These are phyloP conservation scores for Ostrea denselamellosa DNA, from an alignment of 1,140 invertebrate species.

Conservation along the genomic window DNA sequence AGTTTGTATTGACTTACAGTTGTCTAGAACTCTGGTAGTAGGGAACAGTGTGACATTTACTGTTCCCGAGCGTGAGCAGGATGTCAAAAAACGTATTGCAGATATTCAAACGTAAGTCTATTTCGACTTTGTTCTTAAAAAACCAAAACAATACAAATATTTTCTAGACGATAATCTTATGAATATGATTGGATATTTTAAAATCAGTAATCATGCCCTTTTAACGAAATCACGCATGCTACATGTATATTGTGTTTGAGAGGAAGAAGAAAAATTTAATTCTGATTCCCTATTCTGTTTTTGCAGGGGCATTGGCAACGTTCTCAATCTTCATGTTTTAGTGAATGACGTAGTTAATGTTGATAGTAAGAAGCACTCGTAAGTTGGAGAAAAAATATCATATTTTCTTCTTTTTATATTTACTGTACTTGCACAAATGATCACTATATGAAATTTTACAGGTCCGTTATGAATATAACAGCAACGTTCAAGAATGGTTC, in stretches of 20 bases:
- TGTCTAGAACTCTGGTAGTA: not conserved
- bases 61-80: not conserved
- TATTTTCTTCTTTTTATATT: not conserved
- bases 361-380: not conserved
- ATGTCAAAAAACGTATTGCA: not conserved
- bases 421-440: not conserved
- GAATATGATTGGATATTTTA: too few species aligned
- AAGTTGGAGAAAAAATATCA: not conserved
- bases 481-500: not conserved
- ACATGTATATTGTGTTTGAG: not conserved
- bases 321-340: not conserved
- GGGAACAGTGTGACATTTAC: not conserved
- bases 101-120: not conserved
- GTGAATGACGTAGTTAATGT: not conserved
- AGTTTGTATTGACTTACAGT: not conserved
- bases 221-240: not conserved
- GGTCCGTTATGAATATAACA: not conserved
- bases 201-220: not conserved
- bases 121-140: not conserved
- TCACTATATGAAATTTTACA: not conserved
- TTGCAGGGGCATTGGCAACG: not conserved
- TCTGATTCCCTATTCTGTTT: not conserved
- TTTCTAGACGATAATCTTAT: not conserved
- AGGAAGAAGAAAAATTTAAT: not conserved
- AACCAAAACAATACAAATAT: too few species aligned